phyloP scores from a whole-genome alignment of 64 coral and sea anemone genomes.

The Actinia equina region DNA sequence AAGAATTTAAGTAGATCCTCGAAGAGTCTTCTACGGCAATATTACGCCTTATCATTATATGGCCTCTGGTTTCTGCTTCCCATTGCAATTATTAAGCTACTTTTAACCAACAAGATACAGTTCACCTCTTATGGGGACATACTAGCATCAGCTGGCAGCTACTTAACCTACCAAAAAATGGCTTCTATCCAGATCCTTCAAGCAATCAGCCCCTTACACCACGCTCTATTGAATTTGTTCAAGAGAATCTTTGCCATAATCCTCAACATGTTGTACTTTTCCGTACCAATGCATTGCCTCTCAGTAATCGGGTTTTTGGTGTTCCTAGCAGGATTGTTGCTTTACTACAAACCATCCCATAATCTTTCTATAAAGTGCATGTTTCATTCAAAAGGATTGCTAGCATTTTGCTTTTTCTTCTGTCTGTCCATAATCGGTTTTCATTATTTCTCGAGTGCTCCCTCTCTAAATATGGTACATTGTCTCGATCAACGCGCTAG shows the following conservation, averaged over 20 bases:
- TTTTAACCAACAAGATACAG: neutral
- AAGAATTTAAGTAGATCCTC: neutral
- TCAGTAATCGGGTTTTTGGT: no score
- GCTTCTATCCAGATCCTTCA: constrained; percentile 14
- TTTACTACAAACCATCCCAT: neutral
- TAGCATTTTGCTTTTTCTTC: no score
- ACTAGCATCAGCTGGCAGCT: neutral
- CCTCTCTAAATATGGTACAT: no score
- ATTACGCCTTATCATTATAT: neutral
- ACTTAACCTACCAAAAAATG: constrained; percentile 3
- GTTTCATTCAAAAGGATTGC: no score
- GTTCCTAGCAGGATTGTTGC: neutral
- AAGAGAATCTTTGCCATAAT: constrained; percentile 30
- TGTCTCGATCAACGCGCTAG: no score
- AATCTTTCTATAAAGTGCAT: no score
- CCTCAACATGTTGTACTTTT: constrained; percentile 18
- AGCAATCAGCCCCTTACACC: neutral
- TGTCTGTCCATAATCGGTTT: no score
- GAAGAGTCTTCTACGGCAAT: neutral
- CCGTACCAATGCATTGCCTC: neutral
- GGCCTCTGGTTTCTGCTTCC: neutral
- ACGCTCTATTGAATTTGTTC: neutral
- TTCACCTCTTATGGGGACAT: neutral
- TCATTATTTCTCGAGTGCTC: no score
- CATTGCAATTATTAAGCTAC: neutral